phyloP scores from a whole-genome alignment of 2,888 invertebrate genomes.

The Tortricodes alternella region DNA sequence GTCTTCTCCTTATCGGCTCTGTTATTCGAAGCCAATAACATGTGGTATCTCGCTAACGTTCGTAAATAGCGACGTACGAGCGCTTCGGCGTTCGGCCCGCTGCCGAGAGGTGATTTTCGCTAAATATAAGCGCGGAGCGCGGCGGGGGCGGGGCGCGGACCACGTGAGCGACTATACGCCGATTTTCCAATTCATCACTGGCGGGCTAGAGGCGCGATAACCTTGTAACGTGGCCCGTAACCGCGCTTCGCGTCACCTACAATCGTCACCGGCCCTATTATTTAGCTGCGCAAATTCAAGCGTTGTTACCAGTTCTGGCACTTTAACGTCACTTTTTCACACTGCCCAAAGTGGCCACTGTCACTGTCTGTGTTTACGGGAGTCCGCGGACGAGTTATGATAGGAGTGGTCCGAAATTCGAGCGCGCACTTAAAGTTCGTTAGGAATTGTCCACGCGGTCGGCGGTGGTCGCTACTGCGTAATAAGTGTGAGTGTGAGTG shows the following conservation, averaged over 20 bases:
- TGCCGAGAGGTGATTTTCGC: conserved; percentile 82
- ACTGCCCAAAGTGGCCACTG: conserved; percentile 73
- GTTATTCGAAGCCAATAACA: conserved; percentile 80
- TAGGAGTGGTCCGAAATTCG: conserved; percentile 35
- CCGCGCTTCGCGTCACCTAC: conserved; percentile 62
- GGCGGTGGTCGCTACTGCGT: conserved; percentile 73
- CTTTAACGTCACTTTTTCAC: conserved; percentile 72
- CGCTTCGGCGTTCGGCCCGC: conserved; percentile 71
- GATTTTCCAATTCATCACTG: conserved; percentile 82
- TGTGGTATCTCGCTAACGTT: conserved; percentile 77
- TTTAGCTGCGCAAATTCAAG: conserved; percentile 55
- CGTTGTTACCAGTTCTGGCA: conserved; percentile 61
- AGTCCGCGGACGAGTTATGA: conserved; percentile 36
- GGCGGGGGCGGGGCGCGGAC: conserved; percentile 77
- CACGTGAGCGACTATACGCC: conserved; percentile 82
- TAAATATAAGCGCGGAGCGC: conserved; percentile 78
- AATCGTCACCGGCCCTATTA: conserved; percentile 61
- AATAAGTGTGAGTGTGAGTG: conserved; percentile 67
- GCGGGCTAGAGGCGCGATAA: conserved; percentile 78
- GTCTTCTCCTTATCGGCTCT: conserved; percentile 74
- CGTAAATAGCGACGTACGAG: conserved; percentile 73
- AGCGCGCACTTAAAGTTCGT: conserved; percentile 41
- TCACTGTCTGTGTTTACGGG: conserved; percentile 37
- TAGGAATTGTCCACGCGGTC: conserved; percentile 73
- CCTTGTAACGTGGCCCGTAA: conserved; percentile 81